Conservation (phyloP, 1,140 invertebrate species). For the Drosophila albomicans region DNA sequence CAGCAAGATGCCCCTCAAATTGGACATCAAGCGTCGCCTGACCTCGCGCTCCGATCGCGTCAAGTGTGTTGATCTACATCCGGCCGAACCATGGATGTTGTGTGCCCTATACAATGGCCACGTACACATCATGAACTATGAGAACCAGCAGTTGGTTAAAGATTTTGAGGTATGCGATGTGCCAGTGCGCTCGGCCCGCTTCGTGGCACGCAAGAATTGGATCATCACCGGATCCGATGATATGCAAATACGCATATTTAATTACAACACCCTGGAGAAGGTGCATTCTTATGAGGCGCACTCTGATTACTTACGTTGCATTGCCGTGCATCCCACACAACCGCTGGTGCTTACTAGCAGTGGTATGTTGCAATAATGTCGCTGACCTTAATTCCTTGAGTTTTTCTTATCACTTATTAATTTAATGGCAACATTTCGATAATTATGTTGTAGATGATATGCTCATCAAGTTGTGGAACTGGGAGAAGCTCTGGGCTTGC, state of each 20-base stretch:
- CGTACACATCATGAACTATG: slow-evolving; percentile 99
- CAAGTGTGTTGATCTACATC: slow-evolving; percentile 99
- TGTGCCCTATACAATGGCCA: slow-evolving; percentile 99
- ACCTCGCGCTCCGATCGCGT: slow-evolving; percentile 98
- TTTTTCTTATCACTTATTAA: too few relatives aligned
- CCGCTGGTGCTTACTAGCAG: slow-evolving; percentile 98
- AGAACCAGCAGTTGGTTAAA: slow-evolving; percentile 90
- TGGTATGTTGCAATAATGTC: slow-evolving; percentile 87
- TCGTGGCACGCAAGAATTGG: slow-evolving; percentile 99
- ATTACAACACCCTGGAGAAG: slow-evolving; percentile 99
- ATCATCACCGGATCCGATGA: slow-evolving; percentile 99
- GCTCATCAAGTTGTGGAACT: slow-evolving; percentile 99
- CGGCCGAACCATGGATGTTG: slow-evolving; percentile 98
- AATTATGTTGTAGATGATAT: slow-evolving; percentile 91
- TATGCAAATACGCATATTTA: slow-evolving; percentile 97
- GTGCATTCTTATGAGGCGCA: slow-evolving; percentile 99
- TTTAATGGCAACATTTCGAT: neutral
- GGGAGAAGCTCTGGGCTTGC: slow-evolving; percentile 99
- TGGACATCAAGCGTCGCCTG: slow-evolving; percentile 99
- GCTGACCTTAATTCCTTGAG: slow-evolving; percentile 1
- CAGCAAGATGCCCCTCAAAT: slow-evolving; percentile 91
- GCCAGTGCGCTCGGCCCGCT: slow-evolving; percentile 97
- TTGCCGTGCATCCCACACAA: slow-evolving; percentile 98
- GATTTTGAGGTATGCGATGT: slow-evolving; percentile 94
- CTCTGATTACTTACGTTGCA: slow-evolving; percentile 98